phyloP scores from a whole-genome alignment of 2,888 invertebrate genomes.

The Stenotaenia linearis region DNA sequence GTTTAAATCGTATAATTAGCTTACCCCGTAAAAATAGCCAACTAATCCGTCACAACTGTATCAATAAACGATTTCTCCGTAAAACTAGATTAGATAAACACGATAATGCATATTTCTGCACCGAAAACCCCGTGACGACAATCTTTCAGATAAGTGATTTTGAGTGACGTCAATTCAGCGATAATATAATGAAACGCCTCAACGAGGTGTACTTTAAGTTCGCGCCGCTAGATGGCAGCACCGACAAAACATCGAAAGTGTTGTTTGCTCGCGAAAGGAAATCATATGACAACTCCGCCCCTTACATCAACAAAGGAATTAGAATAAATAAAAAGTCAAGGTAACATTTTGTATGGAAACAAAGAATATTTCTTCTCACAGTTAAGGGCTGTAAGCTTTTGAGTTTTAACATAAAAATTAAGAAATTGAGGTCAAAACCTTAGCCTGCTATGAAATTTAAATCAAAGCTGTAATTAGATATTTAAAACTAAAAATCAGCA shows the following conservation, averaged over 20 bases:
- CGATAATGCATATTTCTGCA: too few relatives aligned
- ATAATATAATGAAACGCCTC: not conserved
- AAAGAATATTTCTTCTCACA: not conserved
- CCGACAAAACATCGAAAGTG: not conserved
- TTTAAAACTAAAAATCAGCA: not conserved
- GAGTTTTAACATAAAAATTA: not conserved
- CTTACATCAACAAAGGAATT: not conserved
- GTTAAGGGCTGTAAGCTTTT: too few relatives aligned
- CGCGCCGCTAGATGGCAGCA: not conserved
- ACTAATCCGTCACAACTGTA: not conserved
- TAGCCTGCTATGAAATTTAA: not conserved
- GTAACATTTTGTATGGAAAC: too few relatives aligned
- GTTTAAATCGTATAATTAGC: not conserved
- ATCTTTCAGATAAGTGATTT: not conserved
- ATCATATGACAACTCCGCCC: not conserved
- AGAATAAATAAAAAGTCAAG: not conserved
- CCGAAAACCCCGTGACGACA: not conserved
- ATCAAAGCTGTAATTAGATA: not conserved
- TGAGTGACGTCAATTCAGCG: not conserved
- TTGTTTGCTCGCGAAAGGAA: not conserved
- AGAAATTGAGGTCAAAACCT: not conserved
- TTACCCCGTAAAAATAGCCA: not conserved
- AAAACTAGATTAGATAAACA: not conserved
- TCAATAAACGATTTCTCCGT: too few relatives aligned
- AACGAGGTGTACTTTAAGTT: not conserved